Evolutionary conservation across 2,888 invertebrate species (phyloP).

Genomic region (Agrotis clavis): DNA sequence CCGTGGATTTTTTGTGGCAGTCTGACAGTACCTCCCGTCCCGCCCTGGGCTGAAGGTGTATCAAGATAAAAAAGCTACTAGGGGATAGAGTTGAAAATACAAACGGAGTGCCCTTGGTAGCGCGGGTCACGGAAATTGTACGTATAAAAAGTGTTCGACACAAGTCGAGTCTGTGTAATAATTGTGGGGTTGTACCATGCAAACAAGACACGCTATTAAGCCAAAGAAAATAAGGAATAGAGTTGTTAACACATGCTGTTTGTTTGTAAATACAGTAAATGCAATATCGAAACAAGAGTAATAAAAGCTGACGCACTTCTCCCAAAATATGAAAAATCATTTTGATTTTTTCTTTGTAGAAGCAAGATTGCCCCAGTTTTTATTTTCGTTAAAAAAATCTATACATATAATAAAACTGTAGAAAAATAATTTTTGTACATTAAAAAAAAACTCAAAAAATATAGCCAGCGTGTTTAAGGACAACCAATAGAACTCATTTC

Average conservation of each 20-base stretch:
- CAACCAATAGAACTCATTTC: no score
- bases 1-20: no score
- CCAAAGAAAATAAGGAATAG: slow-evolving; percentile 19
- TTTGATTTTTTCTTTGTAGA: slow-evolving; percentile 22
- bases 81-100: no score
- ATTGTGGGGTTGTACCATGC: slow-evolving; percentile 28
- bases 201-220: slow-evolving; percentile 21
- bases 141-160: slow-evolving; percentile 9
- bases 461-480: no score
- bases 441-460: no score
- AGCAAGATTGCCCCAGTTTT: slow-evolving; percentile 42
- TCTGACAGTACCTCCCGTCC: no score
- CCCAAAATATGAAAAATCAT: slow-evolving; percentile 17
- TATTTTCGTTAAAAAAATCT: slow-evolving; percentile 48
- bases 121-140: background rate
- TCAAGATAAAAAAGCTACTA: no score
- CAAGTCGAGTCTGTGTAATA: slow-evolving; percentile 12
- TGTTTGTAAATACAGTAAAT: background rate
- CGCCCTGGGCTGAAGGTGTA: no score
- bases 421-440: no score
- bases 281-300: slow-evolving; percentile 11
- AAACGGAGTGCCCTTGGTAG: slow-evolving; percentile 33
- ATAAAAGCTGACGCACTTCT: slow-evolving; percentile 23
- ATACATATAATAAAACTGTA: no score
- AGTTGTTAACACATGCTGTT: slow-evolving; percentile 17